Conservation (phyloP, 2,888 invertebrate genomes). For the Epistrophe grossulariae region DNA sequence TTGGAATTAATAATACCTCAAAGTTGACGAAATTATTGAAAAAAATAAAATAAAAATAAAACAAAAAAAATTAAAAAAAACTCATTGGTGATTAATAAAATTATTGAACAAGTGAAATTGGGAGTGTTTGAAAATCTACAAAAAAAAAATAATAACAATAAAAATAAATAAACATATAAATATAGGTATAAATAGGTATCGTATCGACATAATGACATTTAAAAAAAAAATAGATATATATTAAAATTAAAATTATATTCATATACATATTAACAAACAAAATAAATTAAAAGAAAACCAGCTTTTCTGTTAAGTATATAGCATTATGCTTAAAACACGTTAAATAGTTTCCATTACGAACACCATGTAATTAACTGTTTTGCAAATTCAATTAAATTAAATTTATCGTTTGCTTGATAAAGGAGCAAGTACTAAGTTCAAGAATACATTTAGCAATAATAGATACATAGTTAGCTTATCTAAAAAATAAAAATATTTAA, state of each 20-base stretch:
- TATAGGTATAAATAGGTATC: slow-evolving; percentile 40
- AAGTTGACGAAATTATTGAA: slow-evolving; percentile 68
- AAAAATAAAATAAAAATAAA: slow-evolving; percentile 42
- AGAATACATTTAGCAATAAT: slow-evolving; percentile 62
- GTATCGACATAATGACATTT: slow-evolving; percentile 28
- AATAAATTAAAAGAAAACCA: slow-evolving; percentile 28
- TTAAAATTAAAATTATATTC: slow-evolving; percentile 65
- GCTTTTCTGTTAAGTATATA: slow-evolving; percentile 43
- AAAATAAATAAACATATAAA: slow-evolving; percentile 33
- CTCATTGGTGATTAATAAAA: slow-evolving; percentile 70
- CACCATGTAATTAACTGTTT: slow-evolving; percentile 67
- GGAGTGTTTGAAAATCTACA: slow-evolving; percentile 67
- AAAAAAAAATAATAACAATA: slow-evolving; percentile 24
- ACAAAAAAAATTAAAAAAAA: too few species aligned
- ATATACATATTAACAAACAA: slow-evolving; percentile 58
- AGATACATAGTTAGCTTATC: slow-evolving; percentile 68
- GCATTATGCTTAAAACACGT: slow-evolving; percentile 55
- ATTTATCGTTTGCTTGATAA: slow-evolving; percentile 59
- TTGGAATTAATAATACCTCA: slow-evolving; percentile 73
- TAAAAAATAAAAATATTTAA: slow-evolving; percentile 41
- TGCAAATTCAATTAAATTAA: slow-evolving; percentile 54
- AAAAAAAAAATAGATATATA: slow-evolving; percentile 66
- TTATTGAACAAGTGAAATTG: slow-evolving; percentile 63
- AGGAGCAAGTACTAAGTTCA: slow-evolving; percentile 51
- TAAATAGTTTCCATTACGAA: slow-evolving; percentile 67